A percentile compares a stretch with the other conserved stretches of the same genome.
Evolutionary conservation across 2,113 vertebrate species (phyloP).

Genomic region (Archocentrus centrarchus): DNA sequence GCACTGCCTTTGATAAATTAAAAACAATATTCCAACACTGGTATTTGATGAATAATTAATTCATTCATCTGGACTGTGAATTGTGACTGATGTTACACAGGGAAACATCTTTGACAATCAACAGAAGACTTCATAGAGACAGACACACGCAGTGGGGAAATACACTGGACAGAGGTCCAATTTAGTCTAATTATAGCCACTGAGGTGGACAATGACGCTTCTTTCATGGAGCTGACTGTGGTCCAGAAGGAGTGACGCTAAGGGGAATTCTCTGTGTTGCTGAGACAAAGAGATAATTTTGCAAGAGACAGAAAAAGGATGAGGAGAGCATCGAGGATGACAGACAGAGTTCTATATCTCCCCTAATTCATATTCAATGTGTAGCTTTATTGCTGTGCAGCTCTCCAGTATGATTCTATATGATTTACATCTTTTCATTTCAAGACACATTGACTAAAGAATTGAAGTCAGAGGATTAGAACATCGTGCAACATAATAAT

Average conservation of each 20-base stretch:
- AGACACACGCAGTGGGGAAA: conserved; percentile 32
- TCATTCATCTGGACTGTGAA: conserved; percentile 20
- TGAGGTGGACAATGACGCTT: conserved; percentile 65
- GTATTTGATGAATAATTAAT: conserved; percentile 23
- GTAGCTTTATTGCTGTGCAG: conserved; percentile 34
- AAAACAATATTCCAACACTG: conserved; percentile 25
- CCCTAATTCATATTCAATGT: conserved; percentile 46
- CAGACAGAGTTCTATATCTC: conserved; percentile 34
- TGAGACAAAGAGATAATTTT: conserved; percentile 78
- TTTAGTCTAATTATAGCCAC: conserved; percentile 71
- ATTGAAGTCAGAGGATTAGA: neutral
- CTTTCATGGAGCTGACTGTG: conserved; percentile 58
- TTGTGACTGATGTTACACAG: conserved; percentile 18
- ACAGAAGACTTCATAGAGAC: conserved; percentile 41
- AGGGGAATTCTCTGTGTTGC: conserved; percentile 66
- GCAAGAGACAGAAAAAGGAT: conserved; percentile 43
- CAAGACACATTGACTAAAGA: neutral
- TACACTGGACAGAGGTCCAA: conserved; percentile 63
- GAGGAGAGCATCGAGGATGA: conserved; percentile 45
- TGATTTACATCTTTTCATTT: conserved; percentile 8
- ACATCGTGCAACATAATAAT: neutral
- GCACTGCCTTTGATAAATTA: conserved; percentile 7
- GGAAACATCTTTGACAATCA: conserved; percentile 24
- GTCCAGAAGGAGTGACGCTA: conserved; percentile 34
- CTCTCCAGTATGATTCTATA: conserved; percentile 1